Base-by-base conservation (phyloP, 2,888 invertebrate genomes). In the Saturnia japonica region DNA sequence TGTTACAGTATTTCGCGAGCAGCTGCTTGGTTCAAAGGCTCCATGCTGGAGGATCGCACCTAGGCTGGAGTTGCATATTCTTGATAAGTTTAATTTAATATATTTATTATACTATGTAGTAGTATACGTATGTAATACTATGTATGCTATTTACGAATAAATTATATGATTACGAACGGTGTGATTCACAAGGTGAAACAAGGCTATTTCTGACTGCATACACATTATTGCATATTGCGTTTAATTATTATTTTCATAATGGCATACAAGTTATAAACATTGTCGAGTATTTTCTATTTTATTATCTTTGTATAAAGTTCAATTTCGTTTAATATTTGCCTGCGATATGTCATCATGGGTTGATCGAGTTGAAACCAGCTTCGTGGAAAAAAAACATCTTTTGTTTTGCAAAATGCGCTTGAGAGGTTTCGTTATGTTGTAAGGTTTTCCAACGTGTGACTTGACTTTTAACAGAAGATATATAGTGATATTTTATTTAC, bases 351-450 rank as follows among this genome's bases (percentile, higher is more conserved):
- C 25, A 64, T 51, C 22, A 16, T 40, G 22, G 8, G 8, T 66
- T 47, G n/a, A 22, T 34, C 6, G 54, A 67, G 47, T 73, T 28
- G 72, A 74, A 82, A 80, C 82, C 73, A 14, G 81, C 76, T 80
- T 70, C 70, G 51, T 67, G 79, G 80, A 81, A 76, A 77, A 67
- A 74, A 34, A 64, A 73, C 34, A 67, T 64, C 64, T 70, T 70
- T 73, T 70, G 74, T 74, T 77, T 79, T 79, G 78, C 75, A 74
- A 79, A 79, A 74, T 28, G 19, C 42, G 54, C 73, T 68, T 68
- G 72, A 64, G 57, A 66, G 62, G 64, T 70, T 70, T 70, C 43
- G 70, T 54, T 51, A 62, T 67, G 70, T 67, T 70, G 66, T 66
- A 60, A 60, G 25, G 72, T 73, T 73, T 72, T 73, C 70, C 12